Evolutionary conservation across 2,888 invertebrate species (phyloP).

Genomic region (Drosophila koepferae): DNA sequence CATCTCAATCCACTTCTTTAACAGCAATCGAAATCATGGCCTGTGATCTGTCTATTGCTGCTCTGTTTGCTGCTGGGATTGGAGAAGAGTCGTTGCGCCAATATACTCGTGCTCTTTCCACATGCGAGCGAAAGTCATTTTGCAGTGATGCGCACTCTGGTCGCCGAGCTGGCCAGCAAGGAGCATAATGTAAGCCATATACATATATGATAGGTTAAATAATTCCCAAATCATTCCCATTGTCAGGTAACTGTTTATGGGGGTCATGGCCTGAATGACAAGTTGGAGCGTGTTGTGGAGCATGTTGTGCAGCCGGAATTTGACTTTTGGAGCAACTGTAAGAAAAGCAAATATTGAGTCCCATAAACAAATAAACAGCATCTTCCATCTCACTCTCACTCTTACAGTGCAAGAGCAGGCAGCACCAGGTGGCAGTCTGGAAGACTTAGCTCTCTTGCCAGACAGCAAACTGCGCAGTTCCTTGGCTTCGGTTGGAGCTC

Average conservation of each 20-base stretch:
- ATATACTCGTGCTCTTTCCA: conserved; percentile 82
- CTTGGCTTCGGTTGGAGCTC: conserved; percentile 74
- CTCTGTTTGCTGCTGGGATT: conserved; percentile 3
- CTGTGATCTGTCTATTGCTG: not conserved
- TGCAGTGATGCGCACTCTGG: conserved; percentile 84
- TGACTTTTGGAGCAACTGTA: conserved; percentile 82
- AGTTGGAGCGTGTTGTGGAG: conserved; percentile 81
- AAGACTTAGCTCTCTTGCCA: conserved; percentile 57
- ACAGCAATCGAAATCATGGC: not conserved
- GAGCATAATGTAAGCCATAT: conserved; percentile 85
- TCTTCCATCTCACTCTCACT: not conserved
- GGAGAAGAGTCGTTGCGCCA: conserved; percentile 52
- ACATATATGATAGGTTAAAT: not conserved
- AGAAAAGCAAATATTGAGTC: conserved; percentile 21
- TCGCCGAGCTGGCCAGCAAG: conserved; percentile 84
- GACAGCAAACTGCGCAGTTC: conserved; percentile 68
- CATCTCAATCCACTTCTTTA: not conserved
- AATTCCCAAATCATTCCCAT: not conserved
- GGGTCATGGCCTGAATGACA: conserved; percentile 82
- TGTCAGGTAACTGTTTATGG: conserved; percentile 82
- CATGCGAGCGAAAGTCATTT: conserved; percentile 84
- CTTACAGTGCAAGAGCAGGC: conserved; percentile 67
- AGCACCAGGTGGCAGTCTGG: conserved; percentile 57
- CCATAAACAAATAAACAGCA: not conserved
- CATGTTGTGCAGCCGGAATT: conserved; percentile 79